Base-by-base conservation (phyloP, 1,140 invertebrate genomes). In the Phenacoccus solenopsis region DNA sequence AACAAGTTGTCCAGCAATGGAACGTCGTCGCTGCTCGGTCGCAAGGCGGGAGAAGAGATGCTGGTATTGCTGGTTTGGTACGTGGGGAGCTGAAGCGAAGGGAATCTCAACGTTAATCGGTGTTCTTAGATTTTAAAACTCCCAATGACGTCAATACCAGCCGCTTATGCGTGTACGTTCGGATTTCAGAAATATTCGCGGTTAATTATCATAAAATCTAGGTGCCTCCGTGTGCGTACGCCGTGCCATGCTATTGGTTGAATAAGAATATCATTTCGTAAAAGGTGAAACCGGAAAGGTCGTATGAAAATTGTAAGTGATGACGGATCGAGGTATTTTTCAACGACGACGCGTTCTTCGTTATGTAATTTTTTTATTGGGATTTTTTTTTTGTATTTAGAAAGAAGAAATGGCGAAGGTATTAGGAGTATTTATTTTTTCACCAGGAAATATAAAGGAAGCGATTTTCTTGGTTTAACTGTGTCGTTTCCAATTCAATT, bases 231-330 rank as follows among this genome's bases (percentile, higher is more conserved):
- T 49, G 38, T 10, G 38, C 16, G 3, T 49, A 10, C 38, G 20
- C 16, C 30, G 30, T 7, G 30, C 30, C 5, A 7, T 13, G 30
- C 5, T 7, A 7, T 32, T 32, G 5, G 13, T 32, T 13, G 30
- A 7, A 32, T 32, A 32, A 13, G 30, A 7, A 32, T n/a, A 2
- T n/a, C 12, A n/a, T 4, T 49, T 49, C 38, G 38, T 49, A 49
- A 49, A 49, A n/a, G 38, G 38, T 49, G 38, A 49, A 49, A 49
- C 38, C 38, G 38, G 38, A 49, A 49, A 49, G 38, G 38, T 49
- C 38, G 38, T 49, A 16, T 49, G 38, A n/a, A 16, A 49, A 49
- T 16, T 10, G 20, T 49, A 49, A 3, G 38, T 9, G 5, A 16
- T 49, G 13, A 49, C 20, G 30, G 30, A 32, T 16, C 16, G 38